Percentiles rank a stretch among this genome's conserved stretches.
phyloP scores from a whole-genome alignment of 1,140 invertebrate genomes.

The Adoxophyes honmai region DNA sequence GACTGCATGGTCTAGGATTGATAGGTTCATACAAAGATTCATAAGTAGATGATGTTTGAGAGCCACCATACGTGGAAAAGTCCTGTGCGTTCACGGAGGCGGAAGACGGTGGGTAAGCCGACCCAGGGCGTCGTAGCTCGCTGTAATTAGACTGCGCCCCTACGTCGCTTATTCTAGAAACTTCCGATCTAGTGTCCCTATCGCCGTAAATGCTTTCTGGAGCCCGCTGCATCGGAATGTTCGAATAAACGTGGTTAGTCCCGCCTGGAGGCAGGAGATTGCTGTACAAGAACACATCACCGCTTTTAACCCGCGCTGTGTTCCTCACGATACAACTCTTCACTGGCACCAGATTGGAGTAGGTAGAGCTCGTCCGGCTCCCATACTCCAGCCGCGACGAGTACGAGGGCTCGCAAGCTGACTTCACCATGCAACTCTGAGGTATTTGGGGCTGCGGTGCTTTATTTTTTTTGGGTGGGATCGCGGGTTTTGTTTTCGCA shows the following conservation, averaged over 20 bases:
- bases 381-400: constrained; percentile 65
- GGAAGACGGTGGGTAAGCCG: constrained; percentile 67
- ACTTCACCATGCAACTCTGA: constrained; percentile 69
- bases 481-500: constrained; percentile 62
- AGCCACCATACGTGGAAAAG: constrained; percentile 81
- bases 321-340: constrained; percentile 75
- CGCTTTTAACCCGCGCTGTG: constrained; percentile 63
- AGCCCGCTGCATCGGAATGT: constrained; percentile 60
- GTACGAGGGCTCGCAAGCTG: constrained; percentile 71
- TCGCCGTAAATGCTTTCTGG: constrained; percentile 68
- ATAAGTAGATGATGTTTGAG: constrained; percentile 85
- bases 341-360: constrained; percentile 70
- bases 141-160: constrained; percentile 86
- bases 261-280: constrained; percentile 74
- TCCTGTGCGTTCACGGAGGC: constrained; percentile 74
- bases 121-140: constrained; percentile 82
- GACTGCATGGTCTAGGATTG: constrained; percentile 89
- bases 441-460: constrained; percentile 75
- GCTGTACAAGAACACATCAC: constrained; percentile 76
- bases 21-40: constrained; percentile 96
- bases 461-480: constrained; percentile 70
- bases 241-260: constrained; percentile 75
- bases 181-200: constrained; percentile 62
- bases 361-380: constrained; percentile 63
- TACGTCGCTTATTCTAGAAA: constrained; percentile 63